phyloP scores from a whole-genome alignment of 2,888 invertebrate genomes.

The Synanthedon formicaeformis region DNA sequence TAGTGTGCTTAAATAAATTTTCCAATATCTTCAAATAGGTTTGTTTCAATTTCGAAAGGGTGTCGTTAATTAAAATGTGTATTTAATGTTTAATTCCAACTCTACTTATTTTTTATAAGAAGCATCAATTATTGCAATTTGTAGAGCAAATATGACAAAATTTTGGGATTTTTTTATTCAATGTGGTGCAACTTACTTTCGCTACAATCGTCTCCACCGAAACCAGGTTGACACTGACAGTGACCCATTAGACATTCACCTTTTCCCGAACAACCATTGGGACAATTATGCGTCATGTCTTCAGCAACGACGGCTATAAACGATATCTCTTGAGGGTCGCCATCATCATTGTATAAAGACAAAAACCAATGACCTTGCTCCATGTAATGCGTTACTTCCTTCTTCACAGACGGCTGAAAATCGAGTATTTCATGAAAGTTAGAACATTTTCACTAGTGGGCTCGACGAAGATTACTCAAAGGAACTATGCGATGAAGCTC shows the following conservation, averaged over 20 bases:
- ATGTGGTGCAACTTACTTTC: conserved; percentile 78
- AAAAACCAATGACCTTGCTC: conserved; percentile 97
- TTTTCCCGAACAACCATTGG: conserved; percentile 95
- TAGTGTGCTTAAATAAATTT: not conserved
- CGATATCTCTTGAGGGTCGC: conserved; percentile 88
- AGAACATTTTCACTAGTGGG: no score
- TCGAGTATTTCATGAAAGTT: not conserved
- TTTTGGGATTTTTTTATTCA: no score
- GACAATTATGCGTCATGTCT: conserved; percentile 95
- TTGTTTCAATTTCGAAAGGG: not conserved
- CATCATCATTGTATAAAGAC: conserved; percentile 95
- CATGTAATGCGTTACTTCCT: conserved; percentile 94
- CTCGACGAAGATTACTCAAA: no score
- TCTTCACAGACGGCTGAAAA: conserved; percentile 83
- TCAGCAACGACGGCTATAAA: conserved; percentile 87
- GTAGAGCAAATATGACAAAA: no score
- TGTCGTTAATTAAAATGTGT: no score
- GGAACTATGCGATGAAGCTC: not conserved
- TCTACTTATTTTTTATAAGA: no score
- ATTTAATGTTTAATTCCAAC: no score
- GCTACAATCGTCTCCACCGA: conserved; percentile 95
- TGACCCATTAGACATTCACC: conserved; percentile 96
- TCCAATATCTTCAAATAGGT: not conserved
- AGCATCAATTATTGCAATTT: no score
- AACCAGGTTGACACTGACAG: conserved; percentile 96